Percentiles rank a stretch among this genome's conserved stretches.
Evolutionary conservation across 2,113 vertebrate species (phyloP).

Genomic region (Pluvialis apricaria): DNA sequence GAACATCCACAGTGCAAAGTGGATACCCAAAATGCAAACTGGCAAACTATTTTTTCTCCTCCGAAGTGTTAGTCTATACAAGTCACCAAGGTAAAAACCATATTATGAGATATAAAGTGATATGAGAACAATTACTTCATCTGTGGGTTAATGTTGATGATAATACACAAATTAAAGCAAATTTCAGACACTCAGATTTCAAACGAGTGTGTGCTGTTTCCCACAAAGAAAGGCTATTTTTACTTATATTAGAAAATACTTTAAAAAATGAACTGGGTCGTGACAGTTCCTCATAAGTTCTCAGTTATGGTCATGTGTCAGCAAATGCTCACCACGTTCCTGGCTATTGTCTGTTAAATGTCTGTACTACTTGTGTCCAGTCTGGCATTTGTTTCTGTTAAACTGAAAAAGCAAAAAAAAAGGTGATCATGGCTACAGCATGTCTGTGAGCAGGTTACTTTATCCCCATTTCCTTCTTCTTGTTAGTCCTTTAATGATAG

Average conservation of each 20-base stretch:
- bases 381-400: background rate
- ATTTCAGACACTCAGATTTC: background rate
- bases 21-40: background rate
- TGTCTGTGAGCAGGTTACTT: background rate
- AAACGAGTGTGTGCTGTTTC: background rate
- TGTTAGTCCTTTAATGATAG: background rate
- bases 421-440: background rate
- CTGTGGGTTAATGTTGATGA: background rate
- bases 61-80: background rate
- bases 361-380: background rate
- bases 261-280: background rate
- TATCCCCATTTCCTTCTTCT: background rate
- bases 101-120: background rate
- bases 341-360: background rate
- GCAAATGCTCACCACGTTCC: background rate
- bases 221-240: background rate
- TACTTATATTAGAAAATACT: background rate
- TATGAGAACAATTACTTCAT: background rate
- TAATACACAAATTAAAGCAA: background rate
- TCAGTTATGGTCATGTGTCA: background rate
- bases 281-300: background rate
- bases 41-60: background rate
- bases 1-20: background rate
- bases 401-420: background rate
- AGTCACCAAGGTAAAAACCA: background rate